A percentile compares a stretch with the other conserved stretches of the same genome.
phyloP scores from a whole-genome alignment of 2,888 invertebrate genomes.

The Uropetala carovei region DNA sequence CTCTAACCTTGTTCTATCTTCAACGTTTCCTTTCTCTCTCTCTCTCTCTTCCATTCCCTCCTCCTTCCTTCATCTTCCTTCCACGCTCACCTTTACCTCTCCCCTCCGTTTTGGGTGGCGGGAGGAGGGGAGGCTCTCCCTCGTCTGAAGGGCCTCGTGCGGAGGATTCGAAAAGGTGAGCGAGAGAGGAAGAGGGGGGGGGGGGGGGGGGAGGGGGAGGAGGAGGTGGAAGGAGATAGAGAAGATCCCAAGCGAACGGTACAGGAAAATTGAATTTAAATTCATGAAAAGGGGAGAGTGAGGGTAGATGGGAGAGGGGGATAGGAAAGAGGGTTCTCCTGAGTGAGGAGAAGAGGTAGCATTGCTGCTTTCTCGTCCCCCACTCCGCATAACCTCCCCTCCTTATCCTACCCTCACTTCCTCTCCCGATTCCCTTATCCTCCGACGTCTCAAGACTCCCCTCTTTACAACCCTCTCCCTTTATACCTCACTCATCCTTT shows the following conservation, averaged over 20 bases:
- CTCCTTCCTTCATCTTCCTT: too few relatives aligned
- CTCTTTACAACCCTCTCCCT: background rate
- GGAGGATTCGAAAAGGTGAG: constrained; percentile 22
- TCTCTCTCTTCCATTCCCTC: too few relatives aligned
- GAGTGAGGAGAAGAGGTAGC: background rate
- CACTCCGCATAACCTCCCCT: background rate
- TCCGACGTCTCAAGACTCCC: too few relatives aligned
- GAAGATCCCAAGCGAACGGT: constrained; percentile 39
- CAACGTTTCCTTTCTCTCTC: too few relatives aligned
- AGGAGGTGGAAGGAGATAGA: background rate
- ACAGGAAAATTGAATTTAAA: constrained; percentile 57
- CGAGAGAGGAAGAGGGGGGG: background rate
- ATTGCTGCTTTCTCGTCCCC: background rate
- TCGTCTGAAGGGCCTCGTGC: background rate
- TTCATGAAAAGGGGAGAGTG: constrained; percentile 49
- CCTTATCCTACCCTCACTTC: background rate
- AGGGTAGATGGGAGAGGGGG: background rate
- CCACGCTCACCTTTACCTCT: too few relatives aligned
- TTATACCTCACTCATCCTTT: background rate
- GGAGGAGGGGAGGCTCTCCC: too few relatives aligned
- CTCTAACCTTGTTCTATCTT: too few relatives aligned
- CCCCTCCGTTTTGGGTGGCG: too few relatives aligned
- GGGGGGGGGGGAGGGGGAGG: background rate
- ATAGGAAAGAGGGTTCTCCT: background rate
- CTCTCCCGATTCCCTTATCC: background rate